Base-by-base conservation (phyloP, 92 coral and sea anemone species). In the Epizoanthus ramosus region DNA sequence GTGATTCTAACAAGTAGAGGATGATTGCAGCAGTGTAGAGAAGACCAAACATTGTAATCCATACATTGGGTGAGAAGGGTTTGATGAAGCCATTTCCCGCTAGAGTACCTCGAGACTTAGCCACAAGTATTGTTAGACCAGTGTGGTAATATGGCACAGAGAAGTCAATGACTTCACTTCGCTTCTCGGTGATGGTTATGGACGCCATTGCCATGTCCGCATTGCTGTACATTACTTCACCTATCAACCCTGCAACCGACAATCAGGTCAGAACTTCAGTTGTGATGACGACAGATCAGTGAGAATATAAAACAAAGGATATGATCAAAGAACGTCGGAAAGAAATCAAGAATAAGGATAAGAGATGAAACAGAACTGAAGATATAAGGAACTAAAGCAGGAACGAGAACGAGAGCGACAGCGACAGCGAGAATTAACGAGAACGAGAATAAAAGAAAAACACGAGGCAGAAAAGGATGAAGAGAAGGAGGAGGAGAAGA, bases 201-300 rank as follows among this genome's bases (percentile, higher is more conserved):
- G 93, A 90, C 14, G 93, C 88, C 68, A 90, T 90, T 1, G 88
- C 93, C 88, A 86, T 68, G 81, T 90, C 93, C 7, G 93, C 90
- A 9, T 87, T 75, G 64, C 84, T 89, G 56, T 70, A 68, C 12
- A 86, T 28, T 3, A 90, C 93, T 21, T 84, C 86, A 14, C 93
- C 93, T 69, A 90, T 86, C 14, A 90, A 66, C n/a, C 93, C 93
- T 90, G 54, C 14, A 50, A 50, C 15, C 14, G 14, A 50, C 54
- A 50, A 50, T 50, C 3, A 15, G 54, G 2, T 50, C 54, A 12
- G 16, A 9, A 13, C 9, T 12, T 28, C 31, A 28, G 2, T 50
- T 50, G 54, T 50, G 15, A 50, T 50, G 54, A 13, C 9, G 54
- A 10, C 13, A 47, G 8, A 10, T 47, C 1, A 47, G 12, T 8